Evolutionary conservation across 2,113 vertebrate species (phyloP), one percentile per base, ranked within the genome.

Genomic region (Eubucco bourcierii): DNA sequence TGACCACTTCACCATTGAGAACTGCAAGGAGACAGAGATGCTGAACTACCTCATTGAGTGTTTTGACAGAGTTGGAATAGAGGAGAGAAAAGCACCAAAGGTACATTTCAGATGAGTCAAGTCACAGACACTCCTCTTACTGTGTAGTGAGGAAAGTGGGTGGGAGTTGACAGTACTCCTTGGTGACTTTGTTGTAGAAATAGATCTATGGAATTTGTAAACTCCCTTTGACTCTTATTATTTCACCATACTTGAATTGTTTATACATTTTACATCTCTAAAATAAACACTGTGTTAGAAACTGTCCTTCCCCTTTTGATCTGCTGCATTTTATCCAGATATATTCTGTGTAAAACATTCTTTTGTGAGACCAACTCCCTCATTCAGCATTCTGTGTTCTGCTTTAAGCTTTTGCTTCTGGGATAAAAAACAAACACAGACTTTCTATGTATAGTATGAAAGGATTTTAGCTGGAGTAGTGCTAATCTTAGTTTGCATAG

Each of bases 21-120:
- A 97, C 0, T 99, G 99, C 97, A 99, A 99, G 95, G 99, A 99
- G 98, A 99, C 99, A 34, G 99, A 99, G 97, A 99, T 99, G 99
- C 98, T 99, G 98, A 99, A 99, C 99, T 99, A 99, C 99, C 99
- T 99, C 99, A 99, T 99, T 47, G 99, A 99, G 98, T 99, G 99
- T 97, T 99, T 99, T 97, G 99, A 99, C 98, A 98, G 99, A 95
- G 99, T 99, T 97, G 99, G 99, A 95, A 99, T 99, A 97, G 99
- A 99, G 95, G 99, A 99, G 97, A 99, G 99, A 90, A 99, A 99
- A 98, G 99, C 99, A 97, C 99, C 99, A 97, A 99, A 99, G 99
- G 99, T 99, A 97, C 15, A 3, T 18, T n/a, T 37, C 72, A 44
- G 14, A 34, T 24, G 34, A 47, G 20, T 28, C 28, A 64, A 17